Base-by-base conservation (phyloP, 2,797 vertebrate species). In the Hybognathus amarus region DNA sequence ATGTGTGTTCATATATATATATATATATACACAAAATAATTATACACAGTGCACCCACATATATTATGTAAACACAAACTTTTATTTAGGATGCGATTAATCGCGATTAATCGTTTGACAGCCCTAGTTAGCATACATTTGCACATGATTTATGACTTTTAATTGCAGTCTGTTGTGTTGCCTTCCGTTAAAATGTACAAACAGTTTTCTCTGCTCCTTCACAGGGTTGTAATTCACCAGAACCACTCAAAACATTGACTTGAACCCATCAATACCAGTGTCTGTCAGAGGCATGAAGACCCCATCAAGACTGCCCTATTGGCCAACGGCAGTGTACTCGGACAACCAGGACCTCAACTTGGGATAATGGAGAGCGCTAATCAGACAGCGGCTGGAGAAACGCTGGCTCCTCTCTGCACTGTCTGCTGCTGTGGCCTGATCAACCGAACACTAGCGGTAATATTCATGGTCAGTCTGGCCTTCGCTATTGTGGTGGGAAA, bases 401-500 rank as follows among this genome's bases (percentile, higher is more conserved):
- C 92, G 0, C 66, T 91, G 70, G 90, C 92, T 4, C 94, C 94
- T 3, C 91, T 94, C 69, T 95, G 94, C 68, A 94, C 92, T 0
- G 56, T 90, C 50, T 94, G 93, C 66, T 95, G 93, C 88, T 94
- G 94, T 56, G 92, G 92, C 59, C 86, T 95, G 59, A 83, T 94
- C 56, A 95, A 93, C 73, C 93, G 90, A 24, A 91, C 90, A 17
- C 77, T 95, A 85, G 91, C 90, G 2, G 91, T 96, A 77, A 87
- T 87, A 27, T 93, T 96, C 89, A 96, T 96, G 96, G 91, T 94
- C 81, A 87, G 91, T 86, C 91, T 96, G 86, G 90, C 94, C 2
- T 90, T 96, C 54, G 93, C 94, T 59, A 95, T 96, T 3, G 93
- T 95, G 50, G 80, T 93, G 13, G 95, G 96, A 80, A 97, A 97